Conservation (phyloP, 2,113 vertebrate genomes). For the Alethe castanea region DNA sequence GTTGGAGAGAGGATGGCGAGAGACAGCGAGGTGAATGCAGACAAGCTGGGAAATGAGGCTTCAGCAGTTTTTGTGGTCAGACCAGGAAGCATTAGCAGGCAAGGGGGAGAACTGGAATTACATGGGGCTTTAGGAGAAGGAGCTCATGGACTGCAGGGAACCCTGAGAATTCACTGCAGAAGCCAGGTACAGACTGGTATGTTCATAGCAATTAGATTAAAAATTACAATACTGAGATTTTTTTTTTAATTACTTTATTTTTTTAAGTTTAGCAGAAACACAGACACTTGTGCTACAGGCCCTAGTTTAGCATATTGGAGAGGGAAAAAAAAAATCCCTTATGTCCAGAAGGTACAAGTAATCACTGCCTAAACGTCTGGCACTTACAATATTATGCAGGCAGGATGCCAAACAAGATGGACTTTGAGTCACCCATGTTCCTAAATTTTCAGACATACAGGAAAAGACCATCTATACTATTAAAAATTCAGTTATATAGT, state of each 20-base stretch:
- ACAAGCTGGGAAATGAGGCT: neutral
- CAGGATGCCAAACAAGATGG: neutral
- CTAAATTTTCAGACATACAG: neutral
- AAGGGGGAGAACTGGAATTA: neutral
- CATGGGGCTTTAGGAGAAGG: neutral
- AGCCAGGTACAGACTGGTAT: neutral
- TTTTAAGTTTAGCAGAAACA: neutral
- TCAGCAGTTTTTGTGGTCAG: neutral
- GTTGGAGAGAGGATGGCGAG: neutral
- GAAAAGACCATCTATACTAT: neutral
- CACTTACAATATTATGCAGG: neutral
- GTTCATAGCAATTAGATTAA: neutral
- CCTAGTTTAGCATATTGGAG: neutral
- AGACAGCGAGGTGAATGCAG: slow-evolving; percentile 16
- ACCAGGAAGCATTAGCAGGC: neutral
- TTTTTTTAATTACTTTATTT: neutral
- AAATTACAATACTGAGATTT: neutral
- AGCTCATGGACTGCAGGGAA: neutral
- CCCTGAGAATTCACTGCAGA: neutral
- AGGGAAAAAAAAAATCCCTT: neutral
- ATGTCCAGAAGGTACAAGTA: neutral
- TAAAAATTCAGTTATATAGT: neutral
- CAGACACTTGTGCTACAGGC: neutral
- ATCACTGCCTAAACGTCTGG: neutral
- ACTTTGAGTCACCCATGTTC: neutral